These are phyloP conservation scores for Lottia gigantea DNA, from an alignment of 2,888 invertebrate genomes.

Conservation along the genomic window DNA sequence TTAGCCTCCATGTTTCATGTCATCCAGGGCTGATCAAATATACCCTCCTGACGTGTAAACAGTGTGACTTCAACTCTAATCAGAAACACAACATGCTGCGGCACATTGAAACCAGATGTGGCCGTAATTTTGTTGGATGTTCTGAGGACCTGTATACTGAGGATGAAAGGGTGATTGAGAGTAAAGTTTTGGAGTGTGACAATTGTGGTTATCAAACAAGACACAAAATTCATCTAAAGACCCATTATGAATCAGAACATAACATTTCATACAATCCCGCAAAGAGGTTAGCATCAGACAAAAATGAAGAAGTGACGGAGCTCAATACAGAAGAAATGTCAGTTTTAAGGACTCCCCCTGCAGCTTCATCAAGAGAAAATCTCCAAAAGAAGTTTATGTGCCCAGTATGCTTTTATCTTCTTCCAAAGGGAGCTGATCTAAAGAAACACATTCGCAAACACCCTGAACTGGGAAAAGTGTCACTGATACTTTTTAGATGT, in stretches of 20 bases:
- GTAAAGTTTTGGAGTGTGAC: slow-evolving; percentile 34
- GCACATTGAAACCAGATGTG: slow-evolving; percentile 31
- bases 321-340: not conserved
- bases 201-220: slow-evolving; percentile 38
- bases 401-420: slow-evolving; percentile 37
- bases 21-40: slow-evolving; percentile 40
- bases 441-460: slow-evolving; percentile 37
- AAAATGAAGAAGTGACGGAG: slow-evolving; percentile 8
- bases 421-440: slow-evolving; percentile 36
- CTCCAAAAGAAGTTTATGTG: slow-evolving; percentile 36
- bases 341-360: not conserved
- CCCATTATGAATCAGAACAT: slow-evolving; percentile 35
- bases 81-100: slow-evolving; percentile 34
- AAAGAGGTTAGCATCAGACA: not conserved
- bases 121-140: slow-evolving; percentile 15
- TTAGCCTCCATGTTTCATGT: slow-evolving; percentile 35
- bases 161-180: slow-evolving; percentile 31
- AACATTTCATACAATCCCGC: slow-evolving; percentile 13
- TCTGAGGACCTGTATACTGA: slow-evolving; percentile 30
- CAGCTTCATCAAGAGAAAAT: slow-evolving; percentile 24
- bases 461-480: slow-evolving; percentile 37
- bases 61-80: slow-evolving; percentile 38
- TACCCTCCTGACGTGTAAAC: slow-evolving; percentile 33
- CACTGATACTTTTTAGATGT: slow-evolving; percentile 35
- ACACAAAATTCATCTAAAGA: slow-evolving; percentile 34